Base-by-base conservation (phyloP, 2,113 vertebrate species). In the Gopherus evgoodei region DNA sequence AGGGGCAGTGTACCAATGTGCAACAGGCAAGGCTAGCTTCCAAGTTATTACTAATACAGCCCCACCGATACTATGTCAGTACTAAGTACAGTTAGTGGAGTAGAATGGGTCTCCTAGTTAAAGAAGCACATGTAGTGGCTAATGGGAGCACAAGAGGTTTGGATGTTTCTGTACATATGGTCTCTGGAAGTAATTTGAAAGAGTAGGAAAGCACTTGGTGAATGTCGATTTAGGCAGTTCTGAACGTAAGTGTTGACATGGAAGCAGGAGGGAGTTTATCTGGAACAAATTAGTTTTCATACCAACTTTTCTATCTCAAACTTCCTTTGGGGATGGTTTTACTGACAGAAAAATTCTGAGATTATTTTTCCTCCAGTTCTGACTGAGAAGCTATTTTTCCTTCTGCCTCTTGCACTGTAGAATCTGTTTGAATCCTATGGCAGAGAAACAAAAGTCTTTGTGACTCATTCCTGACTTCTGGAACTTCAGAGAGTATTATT, bases 161-260 rank as follows among this genome's bases (percentile, higher is more conserved):
- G 72, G 89, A 52, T 92, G 22, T 76, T 69, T 49, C 12, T 91
- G 56, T 42, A 62, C 56, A 86, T 38, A 72, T 76, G 75, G 25
- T 84, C 54, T 86, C 35, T 90, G 91, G 49, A 62, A 95, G 83
- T 95, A 94, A 95, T 95, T 85, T 84, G 53, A 88, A 17, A 56
- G 42, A 86, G 52, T 16, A 84, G 86, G 90, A 95, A 84, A 93
- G 87, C 87, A 88, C 29, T 31, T 75, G 49, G 38, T 87, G 78
- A 85, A 90, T 65, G 50, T 56, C 90, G 80, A 56, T 56, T 42
- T n/a, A 53, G 89, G 49, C 84, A 80, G 86, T 91, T 93, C 38
- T 54, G 93, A 80, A 59, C 82, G 90, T 85, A 90, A 89, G 17
- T 88, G 87, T 94, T 95, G 94, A 49, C 79, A 11, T 2, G 90